Percentiles rank a stretch among this genome's conserved stretches.
These are phyloP conservation scores for Heteronetta atricapilla DNA, from an alignment of 2,113 vertebrate genomes.

Conservation along the genomic window DNA sequence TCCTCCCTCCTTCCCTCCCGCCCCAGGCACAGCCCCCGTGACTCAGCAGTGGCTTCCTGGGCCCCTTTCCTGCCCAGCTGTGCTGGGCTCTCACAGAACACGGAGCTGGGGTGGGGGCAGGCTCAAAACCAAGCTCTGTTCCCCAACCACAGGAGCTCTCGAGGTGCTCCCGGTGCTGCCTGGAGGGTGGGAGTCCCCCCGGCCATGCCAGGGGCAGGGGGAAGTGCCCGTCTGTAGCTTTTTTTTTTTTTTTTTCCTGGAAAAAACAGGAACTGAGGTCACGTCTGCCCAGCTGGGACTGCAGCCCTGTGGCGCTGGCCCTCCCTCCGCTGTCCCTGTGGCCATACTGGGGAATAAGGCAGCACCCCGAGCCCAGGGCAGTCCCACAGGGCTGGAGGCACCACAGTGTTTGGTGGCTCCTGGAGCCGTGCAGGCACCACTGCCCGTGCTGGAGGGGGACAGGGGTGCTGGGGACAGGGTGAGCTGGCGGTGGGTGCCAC, in stretches of 20 bases:
- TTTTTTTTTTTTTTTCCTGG: neutral
- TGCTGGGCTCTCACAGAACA: neutral
- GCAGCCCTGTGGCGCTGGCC: neutral
- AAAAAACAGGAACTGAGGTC: constrained; percentile 68
- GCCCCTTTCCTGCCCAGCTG: neutral
- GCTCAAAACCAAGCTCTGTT: neutral
- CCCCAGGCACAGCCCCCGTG: neutral
- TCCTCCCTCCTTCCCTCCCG: neutral
- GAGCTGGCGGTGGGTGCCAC: neutral
- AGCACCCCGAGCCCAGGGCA: fast-evolving
- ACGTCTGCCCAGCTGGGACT: neutral
- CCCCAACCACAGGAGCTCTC: neutral
- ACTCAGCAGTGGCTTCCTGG: constrained; percentile 32
- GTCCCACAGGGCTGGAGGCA: neutral
- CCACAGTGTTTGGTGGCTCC: neutral
- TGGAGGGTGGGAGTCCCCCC: fast-evolving
- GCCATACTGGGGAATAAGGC: neutral
- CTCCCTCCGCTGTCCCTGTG: neutral
- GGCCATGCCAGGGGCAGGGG: fast-evolving
- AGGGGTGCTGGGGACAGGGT: neutral
- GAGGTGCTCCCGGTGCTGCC: neutral
- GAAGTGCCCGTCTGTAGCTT: fast-evolving
- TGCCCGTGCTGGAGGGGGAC: neutral
- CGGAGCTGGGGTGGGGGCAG: fast-evolving
- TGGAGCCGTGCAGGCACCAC: neutral